Base-by-base conservation (phyloP, 2,113 vertebrate genomes). In the Rhynchopsitta pachyrhyncha region DNA sequence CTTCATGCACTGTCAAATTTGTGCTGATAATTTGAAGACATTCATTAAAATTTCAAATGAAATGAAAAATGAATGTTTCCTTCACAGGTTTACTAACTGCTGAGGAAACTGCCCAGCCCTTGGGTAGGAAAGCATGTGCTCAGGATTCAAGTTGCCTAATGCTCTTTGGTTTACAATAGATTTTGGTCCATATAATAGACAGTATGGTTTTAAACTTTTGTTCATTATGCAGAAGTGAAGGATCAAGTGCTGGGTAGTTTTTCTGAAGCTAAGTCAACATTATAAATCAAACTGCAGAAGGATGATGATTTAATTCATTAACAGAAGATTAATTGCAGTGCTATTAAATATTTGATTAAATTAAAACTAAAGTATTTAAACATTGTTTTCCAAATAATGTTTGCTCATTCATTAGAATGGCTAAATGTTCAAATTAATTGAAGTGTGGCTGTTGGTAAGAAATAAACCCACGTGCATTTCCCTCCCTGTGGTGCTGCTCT, bases 271-370 rank as follows among this genome's bases (percentile, higher is more conserved):
- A 84, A 95, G 79, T 93, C 83, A 81, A n/a, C 57, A 60, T 60
- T 73, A 85, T 92, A 96, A 95, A 97, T 95, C 75, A 90, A 90
- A 75, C 87, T 97, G 92, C 73, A 90, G 88, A 91, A 90, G 82
- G 89, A 97, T 67, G 46, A 52, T 85, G 82, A 91, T 83, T 97
- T 77, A 93, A 93, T 96, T 97, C 83, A 96, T 97, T 97, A 97
- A 79, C 82, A 95, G 89, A 94, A 97, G 96, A 97, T 98, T 97
- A 97, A 97, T 97, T 97, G 97, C 35, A 93, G 47, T 2, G 9
- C 87, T 96, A 97, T 98, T 98, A 97, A 97, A 97, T 94, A 97
- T 96, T 96, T 97, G 95, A 97, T 97, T 95, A 83, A 97, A 97
- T 97, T 96, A 97, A 97, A 95, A 57, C 79, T 89, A 62, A 93